Percentiles rank a stretch among this genome's conserved stretches.
These are phyloP conservation scores for Muntiacus reevesi DNA, from an alignment of 2,113 vertebrate genomes.

Conservation along the genomic window DNA sequence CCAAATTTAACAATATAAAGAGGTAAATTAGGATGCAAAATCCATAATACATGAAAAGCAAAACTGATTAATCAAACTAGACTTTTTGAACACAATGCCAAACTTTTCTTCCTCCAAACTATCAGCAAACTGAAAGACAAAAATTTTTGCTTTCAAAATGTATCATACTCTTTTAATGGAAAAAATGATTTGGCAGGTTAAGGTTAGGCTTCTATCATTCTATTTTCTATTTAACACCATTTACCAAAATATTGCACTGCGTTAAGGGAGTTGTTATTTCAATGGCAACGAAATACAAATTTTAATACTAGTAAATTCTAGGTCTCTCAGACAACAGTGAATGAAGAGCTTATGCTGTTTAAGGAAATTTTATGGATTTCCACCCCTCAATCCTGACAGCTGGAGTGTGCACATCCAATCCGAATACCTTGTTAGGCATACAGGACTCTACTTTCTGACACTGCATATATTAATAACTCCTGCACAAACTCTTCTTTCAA, in stretches of 20 bases:
- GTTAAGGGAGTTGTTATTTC: not conserved
- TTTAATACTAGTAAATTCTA: not conserved
- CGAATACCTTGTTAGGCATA: not conserved
- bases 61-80: not conserved
- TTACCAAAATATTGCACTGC: not conserved
- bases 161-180: not conserved
- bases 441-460: not conserved
- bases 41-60: not conserved
- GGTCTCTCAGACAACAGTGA: not conserved
- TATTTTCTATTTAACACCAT: not conserved
- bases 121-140: not conserved
- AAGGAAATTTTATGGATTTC: not conserved
- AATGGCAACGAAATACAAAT: not conserved
- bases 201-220: not conserved
- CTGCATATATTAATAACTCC: not conserved
- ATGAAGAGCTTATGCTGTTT: not conserved
- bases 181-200: not conserved
- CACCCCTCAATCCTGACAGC: not conserved
- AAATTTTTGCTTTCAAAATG: constrained; percentile 8
- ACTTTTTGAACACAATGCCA: not conserved
- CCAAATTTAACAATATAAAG: not conserved
- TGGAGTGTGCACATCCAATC: not conserved
- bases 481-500: not conserved
- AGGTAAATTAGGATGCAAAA: not conserved
- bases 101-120: not conserved